Evolutionary conservation across 1,140 invertebrate genomes (phyloP).

Genomic region (Antheraea pernyi): DNA sequence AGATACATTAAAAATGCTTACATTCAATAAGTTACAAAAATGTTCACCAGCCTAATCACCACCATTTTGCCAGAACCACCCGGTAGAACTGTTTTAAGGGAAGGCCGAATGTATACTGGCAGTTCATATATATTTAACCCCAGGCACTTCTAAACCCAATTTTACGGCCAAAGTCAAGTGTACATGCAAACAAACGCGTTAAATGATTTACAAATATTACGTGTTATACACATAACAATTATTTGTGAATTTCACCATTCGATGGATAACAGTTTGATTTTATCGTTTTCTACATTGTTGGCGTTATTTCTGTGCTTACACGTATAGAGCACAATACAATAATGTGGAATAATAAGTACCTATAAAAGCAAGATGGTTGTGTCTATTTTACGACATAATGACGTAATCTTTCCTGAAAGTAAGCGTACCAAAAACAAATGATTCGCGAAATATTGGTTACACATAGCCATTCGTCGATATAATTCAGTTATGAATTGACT

Average conservation of each 20-base stretch:
- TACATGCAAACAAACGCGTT: not conserved
- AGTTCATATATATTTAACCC: not conserved
- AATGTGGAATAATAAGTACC: too few species aligned
- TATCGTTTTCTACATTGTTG: not conserved
- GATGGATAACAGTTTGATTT: not conserved
- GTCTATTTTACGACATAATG: too few species aligned
- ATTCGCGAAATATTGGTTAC: too few species aligned
- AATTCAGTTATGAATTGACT: too few species aligned
- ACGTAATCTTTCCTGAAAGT: too few species aligned
- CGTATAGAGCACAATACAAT: too few species aligned
- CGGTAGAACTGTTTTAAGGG: not conserved
- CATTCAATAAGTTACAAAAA: too few species aligned
- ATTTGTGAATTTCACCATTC: not conserved
- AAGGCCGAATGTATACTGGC: not conserved
- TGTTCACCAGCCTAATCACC: too few species aligned
- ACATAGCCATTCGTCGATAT: too few species aligned
- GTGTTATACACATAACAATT: not conserved
- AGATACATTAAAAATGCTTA: too few species aligned
- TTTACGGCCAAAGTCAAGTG: not conserved
- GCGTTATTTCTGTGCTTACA: not conserved
- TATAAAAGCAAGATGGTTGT: too few species aligned
- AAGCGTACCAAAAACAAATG: too few species aligned
- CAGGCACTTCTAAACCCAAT: not conserved
- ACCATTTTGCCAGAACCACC: not conserved
- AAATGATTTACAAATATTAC: conserved; percentile 3